Evolutionary conservation across 2,797 vertebrate species (phyloP).

Genomic region (Alfaro cultratus): DNA sequence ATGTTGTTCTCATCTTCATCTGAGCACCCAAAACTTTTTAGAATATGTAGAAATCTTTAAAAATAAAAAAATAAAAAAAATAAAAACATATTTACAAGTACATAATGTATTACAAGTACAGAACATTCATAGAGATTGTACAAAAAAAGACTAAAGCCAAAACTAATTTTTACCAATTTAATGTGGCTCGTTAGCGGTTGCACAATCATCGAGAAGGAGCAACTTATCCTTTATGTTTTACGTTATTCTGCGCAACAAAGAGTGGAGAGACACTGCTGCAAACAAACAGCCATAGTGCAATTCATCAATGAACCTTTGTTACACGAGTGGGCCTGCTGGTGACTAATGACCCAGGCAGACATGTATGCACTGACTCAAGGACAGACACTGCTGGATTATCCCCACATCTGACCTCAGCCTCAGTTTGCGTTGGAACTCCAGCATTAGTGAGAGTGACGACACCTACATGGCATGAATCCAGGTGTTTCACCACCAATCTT

Average conservation of each 20-base stretch:
- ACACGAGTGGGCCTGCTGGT: slow-evolving; percentile 45
- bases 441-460: slow-evolving; percentile 54
- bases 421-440: slow-evolving; percentile 20
- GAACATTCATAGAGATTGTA: background rate
- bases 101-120: background rate
- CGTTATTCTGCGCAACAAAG: background rate
- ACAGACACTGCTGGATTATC: slow-evolving; percentile 53
- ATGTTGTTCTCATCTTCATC: background rate
- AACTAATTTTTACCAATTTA: too few species aligned
- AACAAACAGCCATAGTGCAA: slow-evolving; percentile 26
- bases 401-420: slow-evolving; percentile 59
- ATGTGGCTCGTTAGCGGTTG: background rate
- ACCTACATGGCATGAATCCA: slow-evolving; percentile 55
- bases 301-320: slow-evolving; percentile 68
- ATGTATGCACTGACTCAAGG: slow-evolving; percentile 35
- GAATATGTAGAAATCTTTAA: background rate
- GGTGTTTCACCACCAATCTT: slow-evolving; percentile 56
- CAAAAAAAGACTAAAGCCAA: background rate
- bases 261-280: slow-evolving; percentile 7
- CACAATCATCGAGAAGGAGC: background rate
- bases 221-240: background rate
- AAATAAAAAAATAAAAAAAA: background rate
- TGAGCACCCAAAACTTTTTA: background rate
- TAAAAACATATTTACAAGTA: background rate
- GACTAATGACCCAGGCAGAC: slow-evolving; percentile 65